Evolutionary conservation across 2,888 invertebrate genomes (phyloP).

Genomic region (Hyposoter didymator): DNA sequence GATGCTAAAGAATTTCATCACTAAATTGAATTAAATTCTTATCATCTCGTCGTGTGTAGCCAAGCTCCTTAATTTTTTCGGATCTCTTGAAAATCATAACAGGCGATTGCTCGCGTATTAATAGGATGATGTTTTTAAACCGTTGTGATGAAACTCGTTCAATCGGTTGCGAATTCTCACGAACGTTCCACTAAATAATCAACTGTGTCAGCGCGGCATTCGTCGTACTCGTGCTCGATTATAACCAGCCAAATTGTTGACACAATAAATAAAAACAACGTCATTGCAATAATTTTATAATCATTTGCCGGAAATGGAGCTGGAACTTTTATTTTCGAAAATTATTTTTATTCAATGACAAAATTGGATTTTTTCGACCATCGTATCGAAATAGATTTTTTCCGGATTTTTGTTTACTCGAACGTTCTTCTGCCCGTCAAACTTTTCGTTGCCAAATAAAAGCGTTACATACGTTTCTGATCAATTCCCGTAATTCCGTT

Average conservation of each 20-base stretch:
- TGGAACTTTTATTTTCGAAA: neutral
- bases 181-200: neutral
- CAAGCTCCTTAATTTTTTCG: neutral
- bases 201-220: neutral
- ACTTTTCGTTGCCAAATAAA: no score
- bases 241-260: neutral
- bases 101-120: neutral
- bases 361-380: neutral
- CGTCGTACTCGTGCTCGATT: neutral
- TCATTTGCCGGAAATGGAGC: neutral
- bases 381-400: neutral
- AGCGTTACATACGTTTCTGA: neutral
- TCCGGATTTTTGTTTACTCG: neutral
- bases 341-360: neutral
- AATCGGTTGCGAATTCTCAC: neutral
- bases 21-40: no score
- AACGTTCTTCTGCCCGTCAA: no score
- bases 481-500: neutral
- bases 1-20: no score
- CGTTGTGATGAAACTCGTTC: neutral
- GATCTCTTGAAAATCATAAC: neutral
- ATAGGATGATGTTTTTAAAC: neutral
- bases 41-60: no score
- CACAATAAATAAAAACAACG: neutral
- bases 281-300: neutral